phyloP scores from a whole-genome alignment of 2,888 invertebrate species.

The Bedellia somnulentella region DNA sequence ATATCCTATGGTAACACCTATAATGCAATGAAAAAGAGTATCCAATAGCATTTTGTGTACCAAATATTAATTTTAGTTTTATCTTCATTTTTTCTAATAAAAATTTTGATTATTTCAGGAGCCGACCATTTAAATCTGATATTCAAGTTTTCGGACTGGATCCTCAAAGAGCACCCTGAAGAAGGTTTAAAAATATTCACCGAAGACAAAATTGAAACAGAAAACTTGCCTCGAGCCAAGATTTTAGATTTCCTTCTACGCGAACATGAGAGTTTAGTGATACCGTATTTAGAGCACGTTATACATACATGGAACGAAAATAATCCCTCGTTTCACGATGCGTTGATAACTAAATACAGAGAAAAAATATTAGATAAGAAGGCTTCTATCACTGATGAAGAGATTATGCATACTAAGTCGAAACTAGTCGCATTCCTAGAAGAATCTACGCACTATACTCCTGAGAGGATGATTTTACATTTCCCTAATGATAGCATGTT shows the following conservation, averaged over 20 bases:
- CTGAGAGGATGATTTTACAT: slow-evolving; percentile 82
- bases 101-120: slow-evolving; percentile 34
- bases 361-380: slow-evolving; percentile 65
- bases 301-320: slow-evolving; percentile 88
- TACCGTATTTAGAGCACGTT: slow-evolving; percentile 93
- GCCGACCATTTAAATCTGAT: slow-evolving; percentile 82
- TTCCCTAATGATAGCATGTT: slow-evolving; percentile 84
- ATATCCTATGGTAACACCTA: too few species aligned
- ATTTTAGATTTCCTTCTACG: slow-evolving; percentile 87
- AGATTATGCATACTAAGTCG: slow-evolving; percentile 37
- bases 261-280: slow-evolving; percentile 77
- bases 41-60: too few species aligned
- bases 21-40: too few species aligned
- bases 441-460: slow-evolving; percentile 78
- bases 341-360: slow-evolving; percentile 85
- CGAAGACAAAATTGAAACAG: slow-evolving; percentile 85
- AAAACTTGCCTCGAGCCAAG: slow-evolving; percentile 83
- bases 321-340: slow-evolving; percentile 86
- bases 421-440: slow-evolving; percentile 79
- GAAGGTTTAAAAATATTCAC: slow-evolving; percentile 90
- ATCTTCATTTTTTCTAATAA: too few species aligned
- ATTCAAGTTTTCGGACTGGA: slow-evolving; percentile 93
- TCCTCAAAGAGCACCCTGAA: slow-evolving; percentile 81
- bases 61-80: too few species aligned
- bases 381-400: slow-evolving; percentile 29